Evolutionary conservation across 2,888 invertebrate genomes (phyloP), one percentile per base, ranked within the genome.

Genomic region (Volucella inflata): DNA sequence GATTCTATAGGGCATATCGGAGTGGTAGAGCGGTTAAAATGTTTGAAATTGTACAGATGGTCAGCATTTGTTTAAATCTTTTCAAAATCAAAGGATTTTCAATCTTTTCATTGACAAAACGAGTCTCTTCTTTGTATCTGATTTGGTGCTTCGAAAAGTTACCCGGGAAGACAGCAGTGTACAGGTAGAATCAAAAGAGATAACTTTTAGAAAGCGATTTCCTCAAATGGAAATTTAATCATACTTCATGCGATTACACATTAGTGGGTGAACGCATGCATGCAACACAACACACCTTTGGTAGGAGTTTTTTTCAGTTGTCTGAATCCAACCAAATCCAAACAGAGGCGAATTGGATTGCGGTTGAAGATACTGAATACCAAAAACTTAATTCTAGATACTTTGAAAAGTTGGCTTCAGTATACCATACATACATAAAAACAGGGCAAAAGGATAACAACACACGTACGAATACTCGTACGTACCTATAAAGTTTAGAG

Each of bases 161-260:
- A 50, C 14, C 10, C 46, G 17, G 46, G 21, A 14, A 21, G 3
- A 6, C 6, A 1, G 6, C 6, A 30, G 30, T 71, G 30, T 40
- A 72, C 57, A 36, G 10, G 38, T 74, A 67, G 36, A 36, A n/a
- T n/a, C n/a, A n/a, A n/a, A n/a, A 8, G 36, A 40, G 48, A 77
- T 62, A 75, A 71, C 65, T 82, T 81, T 71, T 77, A 70, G 71
- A 82, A 82, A 82, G 71, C 82, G 76, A 82, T 82, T 82, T 82
- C 59, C 82, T 82, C 65, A 65, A 72, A 82, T 82, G 76, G 76
- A 82, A 82, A 82, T 82, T 76, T 77, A 82, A 82, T 82, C 82
- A 77, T 77, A 82, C 71, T 82, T 77, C 55, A 82, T 82, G 76
- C 82, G 76, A 77, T 77, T 77, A 77, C 82, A 82, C 65, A 76